These are phyloP conservation scores for Bombus terrestris DNA, from an alignment of 1,140 invertebrate genomes.

Conservation along the genomic window DNA sequence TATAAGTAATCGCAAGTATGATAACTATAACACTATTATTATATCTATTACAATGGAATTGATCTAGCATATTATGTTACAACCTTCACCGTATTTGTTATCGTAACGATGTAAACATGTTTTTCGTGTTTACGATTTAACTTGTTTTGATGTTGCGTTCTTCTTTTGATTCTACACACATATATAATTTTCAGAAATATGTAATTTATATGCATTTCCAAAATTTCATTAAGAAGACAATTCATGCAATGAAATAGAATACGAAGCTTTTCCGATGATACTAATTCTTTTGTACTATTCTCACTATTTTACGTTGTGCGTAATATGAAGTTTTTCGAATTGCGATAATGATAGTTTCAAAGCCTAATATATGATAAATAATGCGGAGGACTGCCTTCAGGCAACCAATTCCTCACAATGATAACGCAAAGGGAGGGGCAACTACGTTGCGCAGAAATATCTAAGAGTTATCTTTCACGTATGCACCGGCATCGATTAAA, in stretches of 20 bases:
- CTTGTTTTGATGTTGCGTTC: background rate
- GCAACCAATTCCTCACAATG: background rate
- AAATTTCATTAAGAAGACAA: background rate
- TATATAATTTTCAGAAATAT: background rate
- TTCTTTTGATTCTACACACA: background rate
- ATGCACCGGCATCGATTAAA: background rate
- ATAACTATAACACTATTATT: background rate
- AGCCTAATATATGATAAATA: conserved; percentile 15
- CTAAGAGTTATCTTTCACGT: background rate
- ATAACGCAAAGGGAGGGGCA: conserved; percentile 11
- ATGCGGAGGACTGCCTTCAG: background rate
- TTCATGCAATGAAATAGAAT: too few species aligned
- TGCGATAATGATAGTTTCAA: background rate
- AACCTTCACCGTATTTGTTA: background rate
- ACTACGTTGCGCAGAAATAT: conserved; percentile 27
- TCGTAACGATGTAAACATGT: conserved; percentile 14
- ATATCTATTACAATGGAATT: background rate
- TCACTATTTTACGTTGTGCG: background rate
- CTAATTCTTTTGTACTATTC: background rate
- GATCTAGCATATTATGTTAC: conserved; percentile 23
- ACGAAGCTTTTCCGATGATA: background rate
- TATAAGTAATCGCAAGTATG: background rate
- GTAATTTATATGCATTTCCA: background rate
- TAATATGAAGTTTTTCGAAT: background rate
- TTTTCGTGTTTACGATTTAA: background rate